Evolutionary conservation across 2,888 invertebrate genomes (phyloP).

Genomic region (Meliscaeva auricollis): DNA sequence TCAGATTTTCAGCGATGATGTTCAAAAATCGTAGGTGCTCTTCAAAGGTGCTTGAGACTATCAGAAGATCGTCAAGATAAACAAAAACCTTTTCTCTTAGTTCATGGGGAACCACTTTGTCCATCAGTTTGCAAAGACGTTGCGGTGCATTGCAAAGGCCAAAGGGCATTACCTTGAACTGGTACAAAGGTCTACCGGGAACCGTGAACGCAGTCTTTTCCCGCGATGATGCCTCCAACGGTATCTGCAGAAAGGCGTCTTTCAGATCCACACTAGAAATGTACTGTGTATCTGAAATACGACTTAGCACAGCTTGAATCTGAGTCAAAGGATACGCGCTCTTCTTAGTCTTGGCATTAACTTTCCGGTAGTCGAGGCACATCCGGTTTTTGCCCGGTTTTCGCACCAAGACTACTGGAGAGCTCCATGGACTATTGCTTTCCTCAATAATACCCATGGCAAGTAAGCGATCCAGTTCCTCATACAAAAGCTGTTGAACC

Average conservation of each 20-base stretch:
- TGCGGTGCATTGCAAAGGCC: constrained; percentile 60
- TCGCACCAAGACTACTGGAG: constrained; percentile 78
- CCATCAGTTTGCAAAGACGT: constrained; percentile 58
- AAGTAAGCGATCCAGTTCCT: constrained; percentile 36
- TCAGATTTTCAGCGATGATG: constrained; percentile 26
- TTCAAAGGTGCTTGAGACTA: constrained; percentile 49
- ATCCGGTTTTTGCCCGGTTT: constrained; percentile 77
- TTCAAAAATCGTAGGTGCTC: constrained; percentile 33
- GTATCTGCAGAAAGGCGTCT: constrained; percentile 40
- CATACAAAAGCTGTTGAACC: constrained; percentile 49
- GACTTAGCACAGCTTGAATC: constrained; percentile 77
- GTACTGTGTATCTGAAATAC: constrained; percentile 51
- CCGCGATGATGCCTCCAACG: constrained; percentile 4
- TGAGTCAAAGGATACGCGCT: constrained; percentile 58
- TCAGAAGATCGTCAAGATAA: constrained; percentile 62
- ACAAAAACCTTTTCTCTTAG: constrained; percentile 60
- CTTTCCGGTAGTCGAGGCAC: constrained; percentile 78
- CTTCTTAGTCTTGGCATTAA: constrained; percentile 77
- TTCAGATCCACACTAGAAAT: constrained; percentile 77
- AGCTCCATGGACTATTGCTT: constrained; percentile 78
- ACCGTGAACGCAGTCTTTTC: constrained; percentile 77
- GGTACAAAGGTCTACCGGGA: constrained; percentile 67
- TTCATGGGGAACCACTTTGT: constrained; percentile 52
- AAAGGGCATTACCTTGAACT: constrained; percentile 66
- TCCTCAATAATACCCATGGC: constrained; percentile 32